phyloP scores from a whole-genome alignment of 37 sponge, comb jelly and placozoan genomes.

The Axinella damicornis region DNA sequence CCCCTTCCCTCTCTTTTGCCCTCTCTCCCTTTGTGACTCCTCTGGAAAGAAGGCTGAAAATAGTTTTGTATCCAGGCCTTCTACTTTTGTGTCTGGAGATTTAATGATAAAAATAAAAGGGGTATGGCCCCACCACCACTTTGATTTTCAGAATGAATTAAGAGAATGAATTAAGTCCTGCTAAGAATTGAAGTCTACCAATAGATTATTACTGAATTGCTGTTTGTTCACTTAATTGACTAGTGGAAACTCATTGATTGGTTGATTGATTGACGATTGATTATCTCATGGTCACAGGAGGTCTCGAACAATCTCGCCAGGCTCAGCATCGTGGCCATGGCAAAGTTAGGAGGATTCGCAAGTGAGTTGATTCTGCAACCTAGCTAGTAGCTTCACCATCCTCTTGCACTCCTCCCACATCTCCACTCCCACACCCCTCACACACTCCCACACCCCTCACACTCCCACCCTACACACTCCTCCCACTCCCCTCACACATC shows the following conservation, averaged over 20 bases:
- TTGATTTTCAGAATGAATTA: too few relatives aligned
- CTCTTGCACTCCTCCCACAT: not conserved
- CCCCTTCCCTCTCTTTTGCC: not conserved
- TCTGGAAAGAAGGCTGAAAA: too few relatives aligned
- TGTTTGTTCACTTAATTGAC: too few relatives aligned
- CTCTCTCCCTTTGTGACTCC: not conserved
- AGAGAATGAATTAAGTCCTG: too few relatives aligned
- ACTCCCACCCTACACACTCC: not conserved
- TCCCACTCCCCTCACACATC: not conserved
- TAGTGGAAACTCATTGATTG: too few relatives aligned
- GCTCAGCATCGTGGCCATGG: conserved; percentile 75
- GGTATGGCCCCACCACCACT: too few relatives aligned
- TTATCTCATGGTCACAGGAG: conserved; percentile 75
- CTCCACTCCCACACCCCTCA: not conserved
- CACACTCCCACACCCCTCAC: not conserved
- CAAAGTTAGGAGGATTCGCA: conserved; percentile 81
- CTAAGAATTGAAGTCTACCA: too few relatives aligned
- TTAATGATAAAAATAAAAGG: too few relatives aligned
- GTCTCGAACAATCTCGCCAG: conserved; percentile 92
- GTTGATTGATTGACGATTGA: too few relatives aligned
- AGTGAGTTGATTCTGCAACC: conserved; percentile 43
- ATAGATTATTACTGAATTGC: too few relatives aligned
- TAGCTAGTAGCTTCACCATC: not conserved
- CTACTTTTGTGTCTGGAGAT: not conserved
- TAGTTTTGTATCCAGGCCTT: not conserved